A percentile compares a stretch with the other conserved stretches of the same genome.
These are phyloP conservation scores for Anguilla rostrata DNA, from an alignment of 2,113 vertebrate genomes.

Conservation along the genomic window DNA sequence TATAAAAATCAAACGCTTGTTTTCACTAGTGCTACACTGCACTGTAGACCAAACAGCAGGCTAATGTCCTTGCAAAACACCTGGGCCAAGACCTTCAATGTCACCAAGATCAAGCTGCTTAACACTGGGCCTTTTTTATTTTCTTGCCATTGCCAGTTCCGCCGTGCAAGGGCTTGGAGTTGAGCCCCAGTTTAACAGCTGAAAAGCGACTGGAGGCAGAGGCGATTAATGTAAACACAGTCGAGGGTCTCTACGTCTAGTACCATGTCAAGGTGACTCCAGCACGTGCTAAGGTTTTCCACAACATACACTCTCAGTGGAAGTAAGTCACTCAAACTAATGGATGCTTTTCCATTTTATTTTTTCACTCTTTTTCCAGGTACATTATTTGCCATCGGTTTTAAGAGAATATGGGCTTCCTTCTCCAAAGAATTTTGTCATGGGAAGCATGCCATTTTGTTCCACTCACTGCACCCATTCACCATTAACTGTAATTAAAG, in stretches of 20 bases:
- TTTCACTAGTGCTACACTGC: neutral
- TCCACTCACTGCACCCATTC: conserved; percentile 61
- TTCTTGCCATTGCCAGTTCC: neutral
- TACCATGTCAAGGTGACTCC: conserved; percentile 42
- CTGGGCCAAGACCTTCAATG: neutral
- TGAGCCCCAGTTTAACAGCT: conserved; percentile 1
- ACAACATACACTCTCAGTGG: conserved; percentile 40
- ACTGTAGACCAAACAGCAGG: neutral
- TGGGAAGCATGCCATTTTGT: conserved; percentile 50
- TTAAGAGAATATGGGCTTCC: conserved; percentile 41
- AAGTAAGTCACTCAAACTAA: conserved; percentile 37
- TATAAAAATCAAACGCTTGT: neutral
- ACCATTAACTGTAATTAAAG: conserved; percentile 72
- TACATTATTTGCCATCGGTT: conserved; percentile 47
- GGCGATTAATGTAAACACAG: conserved; percentile 27
- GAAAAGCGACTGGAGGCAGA: neutral
- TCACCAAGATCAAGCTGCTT: neutral
- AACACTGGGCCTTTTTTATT: neutral
- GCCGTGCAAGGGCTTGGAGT: neutral
- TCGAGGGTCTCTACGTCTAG: conserved; percentile 33
- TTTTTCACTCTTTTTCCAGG: conserved; percentile 24
- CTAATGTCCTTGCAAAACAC: neutral
- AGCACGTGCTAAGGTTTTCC: conserved; percentile 33
- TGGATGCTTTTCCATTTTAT: neutral
- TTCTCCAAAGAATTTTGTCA: conserved; percentile 58